phyloP scores from a whole-genome alignment of 2,113 vertebrate species.

The Calyptommatus sinebrachiatus region DNA sequence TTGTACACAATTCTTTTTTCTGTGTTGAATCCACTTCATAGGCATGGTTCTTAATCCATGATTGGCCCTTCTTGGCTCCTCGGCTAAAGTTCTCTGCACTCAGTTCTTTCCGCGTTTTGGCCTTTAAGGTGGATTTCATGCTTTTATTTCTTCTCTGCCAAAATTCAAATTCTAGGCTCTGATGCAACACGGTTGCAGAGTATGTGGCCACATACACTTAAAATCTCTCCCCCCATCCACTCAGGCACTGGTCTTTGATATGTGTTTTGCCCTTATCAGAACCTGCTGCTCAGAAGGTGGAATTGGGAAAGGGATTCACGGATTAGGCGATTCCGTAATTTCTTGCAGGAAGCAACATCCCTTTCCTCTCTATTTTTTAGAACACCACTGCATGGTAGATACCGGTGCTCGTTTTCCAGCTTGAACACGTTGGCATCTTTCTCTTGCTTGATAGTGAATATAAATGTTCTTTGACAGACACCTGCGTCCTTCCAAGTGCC shows the following conservation, averaged over 20 bases:
- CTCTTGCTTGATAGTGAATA: neutral
- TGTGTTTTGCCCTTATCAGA: neutral
- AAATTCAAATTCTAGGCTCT: constrained; percentile 48
- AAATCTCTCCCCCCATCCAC: constrained; percentile 14
- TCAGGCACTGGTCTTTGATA: constrained; percentile 17
- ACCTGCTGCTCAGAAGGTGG: no score
- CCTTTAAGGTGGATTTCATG: no score
- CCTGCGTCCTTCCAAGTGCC: constrained; percentile 14
- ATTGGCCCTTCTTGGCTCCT: neutral
- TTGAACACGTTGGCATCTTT: neutral
- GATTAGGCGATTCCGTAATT: no score
- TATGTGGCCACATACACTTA: neutral
- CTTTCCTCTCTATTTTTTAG: no score
- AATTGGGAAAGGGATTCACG: no score
- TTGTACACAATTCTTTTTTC: neutral
- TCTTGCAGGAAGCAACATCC: no score
- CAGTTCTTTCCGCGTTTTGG: neutral
- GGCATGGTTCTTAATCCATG: no score
- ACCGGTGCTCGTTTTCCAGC: constrained; percentile 7
- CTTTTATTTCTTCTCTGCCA: neutral
- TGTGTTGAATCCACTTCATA: neutral
- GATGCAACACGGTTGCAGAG: neutral
- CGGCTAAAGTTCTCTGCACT: neutral
- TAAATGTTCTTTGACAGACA: neutral
- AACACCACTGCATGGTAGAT: no score